Evolutionary conservation across 2,797 vertebrate species (phyloP), one percentile per base, ranked within the genome.

Genomic region (Xenentodon cancila): DNA sequence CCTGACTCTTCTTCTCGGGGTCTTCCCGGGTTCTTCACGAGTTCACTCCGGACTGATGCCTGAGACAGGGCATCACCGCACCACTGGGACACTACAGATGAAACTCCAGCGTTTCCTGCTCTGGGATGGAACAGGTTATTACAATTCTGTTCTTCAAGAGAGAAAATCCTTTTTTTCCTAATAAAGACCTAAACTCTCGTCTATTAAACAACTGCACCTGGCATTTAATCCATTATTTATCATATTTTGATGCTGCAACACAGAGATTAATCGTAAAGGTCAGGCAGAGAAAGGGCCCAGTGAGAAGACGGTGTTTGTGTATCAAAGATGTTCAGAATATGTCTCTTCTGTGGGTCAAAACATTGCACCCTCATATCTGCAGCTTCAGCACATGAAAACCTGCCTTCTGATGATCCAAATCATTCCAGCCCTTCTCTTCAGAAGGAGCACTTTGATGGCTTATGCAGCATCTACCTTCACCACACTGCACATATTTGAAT

Each of bases 361-460:
- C 37, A 60, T 66, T 77, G 71, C 21, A n/a, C 43, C 47, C 55
- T 50, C 61, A 71, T 60, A 64, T 64, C 68, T 54, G 53, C 59
- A 15, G 47, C 68, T 64, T 59, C 66, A 54, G 61, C 70, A 56
- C 15, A 16, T 25, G 21, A 5, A 45, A 32, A 19, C 70, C 78
- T 75, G 73, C 76, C 75, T 75, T 78, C 85, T 84, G 86, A 88
- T 82, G 79, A 77, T 87, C 85, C 84, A 77, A 87, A 88, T 87
- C 77, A 84, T 80, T 75, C 68, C 64, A 77, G 62, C 64, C 60
- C 42, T 58, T 80, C 78, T 87, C 74, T 79, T 81, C 77, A 87
- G 82, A 90, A 74, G 77, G 69, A 83, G 81, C 82, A 77, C 86
- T 86, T 86, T 88, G 87, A 91, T 85, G 89, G 85, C 87, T 92